Evolutionary conservation across 2,113 vertebrate genomes (phyloP), one percentile per base, ranked within the genome.

Genomic region (Todiramphus chloris): DNA sequence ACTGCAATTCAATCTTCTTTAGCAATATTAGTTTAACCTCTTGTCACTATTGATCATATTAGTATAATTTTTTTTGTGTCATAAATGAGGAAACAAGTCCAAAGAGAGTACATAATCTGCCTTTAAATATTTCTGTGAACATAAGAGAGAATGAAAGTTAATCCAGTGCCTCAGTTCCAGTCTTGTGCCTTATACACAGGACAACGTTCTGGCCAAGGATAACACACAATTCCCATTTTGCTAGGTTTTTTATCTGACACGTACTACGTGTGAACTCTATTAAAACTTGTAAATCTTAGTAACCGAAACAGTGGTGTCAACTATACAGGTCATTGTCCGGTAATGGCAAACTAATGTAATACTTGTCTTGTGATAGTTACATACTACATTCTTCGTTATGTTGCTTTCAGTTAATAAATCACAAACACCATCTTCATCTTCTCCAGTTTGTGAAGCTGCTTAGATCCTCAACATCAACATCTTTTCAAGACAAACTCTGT

Each of bases 271-370:
- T 93, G 83, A 96, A 86, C 64, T 90, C 82, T 63, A 31, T 68
- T 74, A 93, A 95, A 93, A 94, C 85, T 53, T 94, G 72, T 88
- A 94, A 96, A 96, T 96, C 91, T 94, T 73, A 73, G 33, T 88
- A 77, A 90, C 46, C 64, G 84, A 56, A 95, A 69, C 59, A 60
- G 68, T 80, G 56, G 8, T 93, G 82, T 94, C 83, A 83, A 9
- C 75, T 82, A 20, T 46, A 48, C n/a, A 84, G 60, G 74, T 77
- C 90, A 87, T 86, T 73, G 85, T 70, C 77, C 56, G 55, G 83
- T 83, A 62, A 89, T 82, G 51, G 64, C 17, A 50, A 92, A 85
- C 78, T 58, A 91, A 68, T 50, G 30, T 33, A 64, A 51, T 43
- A 50, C 21, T 85, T 90, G 28, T 28, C n/a, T 30, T 39, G 23